Percentiles rank a stretch among this genome's conserved stretches.
Evolutionary conservation across 2,888 invertebrate genomes (phyloP).

Genomic region (Drosophila algonquin): DNA sequence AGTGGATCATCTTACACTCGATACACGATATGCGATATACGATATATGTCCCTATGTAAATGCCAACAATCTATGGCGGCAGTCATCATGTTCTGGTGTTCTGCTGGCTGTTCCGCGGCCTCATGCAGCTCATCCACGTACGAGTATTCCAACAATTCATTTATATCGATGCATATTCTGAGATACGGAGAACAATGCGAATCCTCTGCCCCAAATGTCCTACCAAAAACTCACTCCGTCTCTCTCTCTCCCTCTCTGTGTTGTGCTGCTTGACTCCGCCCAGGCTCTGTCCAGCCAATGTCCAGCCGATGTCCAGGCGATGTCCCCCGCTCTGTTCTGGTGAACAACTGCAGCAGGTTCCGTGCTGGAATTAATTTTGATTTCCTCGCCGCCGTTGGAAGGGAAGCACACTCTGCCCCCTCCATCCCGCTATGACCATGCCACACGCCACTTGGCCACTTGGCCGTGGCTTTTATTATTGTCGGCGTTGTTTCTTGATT

Average conservation of each 20-base stretch:
- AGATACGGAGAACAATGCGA: constrained; percentile 34
- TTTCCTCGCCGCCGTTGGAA: constrained; percentile 56
- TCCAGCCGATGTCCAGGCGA: constrained; percentile 35
- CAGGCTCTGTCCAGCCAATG: constrained; percentile 26
- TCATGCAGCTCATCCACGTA: not conserved
- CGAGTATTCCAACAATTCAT: constrained; percentile 37
- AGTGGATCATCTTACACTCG: too few species aligned
- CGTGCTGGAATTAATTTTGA: constrained; percentile 76
- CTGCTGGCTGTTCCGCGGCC: constrained; percentile 7
- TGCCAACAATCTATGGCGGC: not conserved
- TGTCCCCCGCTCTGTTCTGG: constrained; percentile 54
- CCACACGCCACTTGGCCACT: constrained; percentile 46
- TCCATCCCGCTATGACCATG: not conserved
- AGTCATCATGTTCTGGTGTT: not conserved
- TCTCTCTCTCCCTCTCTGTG: not conserved
- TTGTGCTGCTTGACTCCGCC: constrained; percentile 4
- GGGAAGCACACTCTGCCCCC: too few species aligned
- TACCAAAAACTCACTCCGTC: not conserved
- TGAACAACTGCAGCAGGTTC: constrained; percentile 76
- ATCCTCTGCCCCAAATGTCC: not conserved
- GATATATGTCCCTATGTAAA: too few species aligned
- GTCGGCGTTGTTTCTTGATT: constrained; percentile 55
- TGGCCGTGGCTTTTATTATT: constrained; percentile 69
- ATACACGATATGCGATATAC: too few species aligned
- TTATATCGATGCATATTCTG: constrained; percentile 42